Conservation (phyloP, 2,888 invertebrate genomes). For the Tenthredo amoena region DNA sequence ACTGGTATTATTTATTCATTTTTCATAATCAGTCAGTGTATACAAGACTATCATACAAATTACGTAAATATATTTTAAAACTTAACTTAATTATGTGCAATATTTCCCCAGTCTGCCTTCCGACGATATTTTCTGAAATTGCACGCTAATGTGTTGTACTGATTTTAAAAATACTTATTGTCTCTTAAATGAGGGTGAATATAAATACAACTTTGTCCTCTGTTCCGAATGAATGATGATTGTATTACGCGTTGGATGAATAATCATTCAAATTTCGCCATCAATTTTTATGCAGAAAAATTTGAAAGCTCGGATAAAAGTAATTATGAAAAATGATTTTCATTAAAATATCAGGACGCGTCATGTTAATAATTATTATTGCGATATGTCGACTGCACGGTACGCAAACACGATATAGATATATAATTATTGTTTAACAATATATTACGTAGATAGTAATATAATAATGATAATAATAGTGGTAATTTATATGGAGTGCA, state of each 20-base stretch:
- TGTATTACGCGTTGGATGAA: background rate
- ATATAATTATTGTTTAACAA: background rate
- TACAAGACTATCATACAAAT: background rate
- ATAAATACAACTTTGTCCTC: background rate
- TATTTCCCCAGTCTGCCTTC: background rate
- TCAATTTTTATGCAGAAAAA: background rate
- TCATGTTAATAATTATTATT: conserved; percentile 56
- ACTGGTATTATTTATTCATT: conserved; percentile 2
- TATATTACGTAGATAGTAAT: background rate
- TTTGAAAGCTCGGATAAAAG: background rate
- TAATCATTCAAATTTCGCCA: background rate
- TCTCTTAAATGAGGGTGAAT: background rate
- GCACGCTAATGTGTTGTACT: background rate
- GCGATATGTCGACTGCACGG: conserved; percentile 56
- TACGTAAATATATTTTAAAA: background rate
- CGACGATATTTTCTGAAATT: background rate
- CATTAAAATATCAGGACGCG: conserved; percentile 61
- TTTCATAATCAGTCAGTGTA: background rate
- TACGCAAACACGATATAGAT: conserved; percentile 55
- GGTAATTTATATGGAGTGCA: conserved; percentile 59
- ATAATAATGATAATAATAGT: conserved; percentile 62
- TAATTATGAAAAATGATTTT: conserved; percentile 3
- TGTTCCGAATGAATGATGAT: background rate
- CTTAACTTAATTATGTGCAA: background rate
- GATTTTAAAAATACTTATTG: conserved; percentile 31